Evolutionary conservation across 2,797 vertebrate species (phyloP).

Genomic region (Phyllotis vaccarum): DNA sequence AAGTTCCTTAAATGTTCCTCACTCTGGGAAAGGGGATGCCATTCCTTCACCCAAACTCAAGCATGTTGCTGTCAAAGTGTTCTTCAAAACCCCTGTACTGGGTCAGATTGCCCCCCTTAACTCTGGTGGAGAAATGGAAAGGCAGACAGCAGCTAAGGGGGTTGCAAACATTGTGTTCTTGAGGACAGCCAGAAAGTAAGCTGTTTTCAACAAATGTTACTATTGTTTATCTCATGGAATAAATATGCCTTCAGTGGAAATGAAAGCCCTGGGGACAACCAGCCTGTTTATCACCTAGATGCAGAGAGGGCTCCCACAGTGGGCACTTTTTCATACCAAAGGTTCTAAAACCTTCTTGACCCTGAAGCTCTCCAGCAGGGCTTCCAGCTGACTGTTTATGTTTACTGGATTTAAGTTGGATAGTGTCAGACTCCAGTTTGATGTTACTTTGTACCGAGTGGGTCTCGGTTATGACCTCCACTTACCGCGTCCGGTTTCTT

Average conservation of each 20-base stretch:
- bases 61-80: neutral
- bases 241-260: neutral
- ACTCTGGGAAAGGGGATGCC: neutral
- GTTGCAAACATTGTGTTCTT: neutral
- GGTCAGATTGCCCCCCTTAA: neutral
- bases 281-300: neutral
- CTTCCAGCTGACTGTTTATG: no score
- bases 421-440: neutral
- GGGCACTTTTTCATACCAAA: no score
- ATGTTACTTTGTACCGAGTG: no score
- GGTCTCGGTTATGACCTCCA: no score
- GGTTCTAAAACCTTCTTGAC: no score
- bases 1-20: neutral
- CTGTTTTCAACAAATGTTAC: neutral
- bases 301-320: slow-evolving; percentile 26
- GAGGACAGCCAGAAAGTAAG: neutral
- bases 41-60: neutral
- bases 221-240: neutral
- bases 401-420: neutral
- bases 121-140: neutral
- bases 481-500: no score
- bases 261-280: neutral
- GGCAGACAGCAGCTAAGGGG: neutral
- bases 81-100: neutral
- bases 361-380: neutral